phyloP scores from a whole-genome alignment of 2,888 invertebrate genomes.

The Leptinotarsa peninsularis region DNA sequence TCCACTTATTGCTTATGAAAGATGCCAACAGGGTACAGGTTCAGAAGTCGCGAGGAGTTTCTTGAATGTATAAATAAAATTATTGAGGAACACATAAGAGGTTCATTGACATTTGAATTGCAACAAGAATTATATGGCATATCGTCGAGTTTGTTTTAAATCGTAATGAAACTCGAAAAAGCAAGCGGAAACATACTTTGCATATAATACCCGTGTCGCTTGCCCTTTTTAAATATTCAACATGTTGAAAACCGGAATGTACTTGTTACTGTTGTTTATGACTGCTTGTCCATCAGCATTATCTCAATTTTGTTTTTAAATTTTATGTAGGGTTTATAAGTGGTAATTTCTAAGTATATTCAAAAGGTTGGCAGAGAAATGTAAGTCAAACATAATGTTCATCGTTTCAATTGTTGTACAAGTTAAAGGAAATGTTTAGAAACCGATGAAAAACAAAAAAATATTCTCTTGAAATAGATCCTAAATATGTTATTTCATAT shows the following conservation, averaged over 20 bases:
- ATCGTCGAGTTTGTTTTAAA: conserved; percentile 9
- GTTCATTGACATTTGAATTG: conserved; percentile 28
- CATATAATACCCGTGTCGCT: conserved; percentile 9
- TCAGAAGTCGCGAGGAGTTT: too few relatives aligned
- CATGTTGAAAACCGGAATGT: conserved; percentile 8
- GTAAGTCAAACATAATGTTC: not conserved
- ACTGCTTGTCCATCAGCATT: not conserved
- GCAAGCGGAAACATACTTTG: conserved; percentile 14
- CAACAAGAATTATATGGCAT: conserved; percentile 26
- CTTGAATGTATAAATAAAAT: not conserved
- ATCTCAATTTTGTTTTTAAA: not conserved
- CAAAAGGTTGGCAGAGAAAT: not conserved
- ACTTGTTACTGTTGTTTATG: not conserved
- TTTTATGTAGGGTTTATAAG: not conserved
- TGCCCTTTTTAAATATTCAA: conserved; percentile 2
- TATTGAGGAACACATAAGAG: not conserved
- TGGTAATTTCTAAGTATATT: not conserved
- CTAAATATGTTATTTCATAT: too few relatives aligned
- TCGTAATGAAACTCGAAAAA: conserved; percentile 4
- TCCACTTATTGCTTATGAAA: too few relatives aligned
- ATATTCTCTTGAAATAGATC: too few relatives aligned
- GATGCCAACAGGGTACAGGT: too few relatives aligned
- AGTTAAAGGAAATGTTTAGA: too few relatives aligned
- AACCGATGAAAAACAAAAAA: too few relatives aligned
- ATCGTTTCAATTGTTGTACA: too few relatives aligned